Evolutionary conservation across 2,888 invertebrate genomes (phyloP).

Genomic region (Brachyopa scutellaris): DNA sequence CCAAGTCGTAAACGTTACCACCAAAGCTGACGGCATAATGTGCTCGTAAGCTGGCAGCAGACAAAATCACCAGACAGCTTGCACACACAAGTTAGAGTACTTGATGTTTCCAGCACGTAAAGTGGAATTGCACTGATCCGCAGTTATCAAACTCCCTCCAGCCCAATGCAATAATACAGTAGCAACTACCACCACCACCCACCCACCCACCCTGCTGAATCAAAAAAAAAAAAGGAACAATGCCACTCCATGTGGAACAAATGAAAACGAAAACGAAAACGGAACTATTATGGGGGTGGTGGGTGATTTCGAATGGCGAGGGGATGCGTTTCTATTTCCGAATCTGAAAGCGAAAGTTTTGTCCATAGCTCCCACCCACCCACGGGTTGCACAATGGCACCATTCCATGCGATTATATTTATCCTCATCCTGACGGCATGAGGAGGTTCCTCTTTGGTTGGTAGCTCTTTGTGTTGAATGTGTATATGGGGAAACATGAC

Average conservation of each 20-base stretch:
- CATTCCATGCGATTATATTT: too few relatives aligned
- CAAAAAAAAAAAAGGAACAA: constrained; percentile 45
- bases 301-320: neutral
- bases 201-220: too few relatives aligned
- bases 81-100: neutral
- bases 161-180: constrained; percentile 54
- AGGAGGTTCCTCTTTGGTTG: constrained; percentile 13
- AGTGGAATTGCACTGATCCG: constrained; percentile 61
- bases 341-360: constrained; percentile 66
- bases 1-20: constrained; percentile 47
- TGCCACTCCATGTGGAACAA: constrained; percentile 65
- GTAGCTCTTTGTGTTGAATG: constrained; percentile 8
- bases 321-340: constrained; percentile 56
- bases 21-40: constrained; percentile 40
- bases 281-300: constrained; percentile 61
- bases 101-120: constrained; percentile 43
- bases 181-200: neutral
- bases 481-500: constrained; percentile 18
- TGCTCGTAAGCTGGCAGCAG: constrained; percentile 32
- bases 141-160: constrained; percentile 40
- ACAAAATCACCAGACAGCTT: constrained; percentile 37
- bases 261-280: constrained; percentile 72
- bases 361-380: neutral
- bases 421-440: neutral
- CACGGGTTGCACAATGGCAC: too few relatives aligned